Percentiles rank a stretch among this genome's conserved stretches.
Evolutionary conservation across 2,113 vertebrate species (phyloP).

Genomic region (Anhinga rufa): DNA sequence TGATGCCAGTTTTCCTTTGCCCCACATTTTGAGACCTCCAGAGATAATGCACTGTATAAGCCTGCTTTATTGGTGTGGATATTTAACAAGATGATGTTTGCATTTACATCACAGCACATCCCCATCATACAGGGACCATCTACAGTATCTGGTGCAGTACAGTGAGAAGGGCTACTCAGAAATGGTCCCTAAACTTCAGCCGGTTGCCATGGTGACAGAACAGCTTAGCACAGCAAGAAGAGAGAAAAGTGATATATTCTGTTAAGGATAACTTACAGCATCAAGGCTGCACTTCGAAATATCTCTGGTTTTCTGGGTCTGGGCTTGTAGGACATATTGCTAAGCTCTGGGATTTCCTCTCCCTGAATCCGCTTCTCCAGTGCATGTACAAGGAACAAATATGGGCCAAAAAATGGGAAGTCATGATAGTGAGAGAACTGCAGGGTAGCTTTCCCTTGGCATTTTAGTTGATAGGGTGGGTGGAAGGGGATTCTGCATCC

Average conservation of each 20-base stretch:
- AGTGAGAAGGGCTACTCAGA: background rate
- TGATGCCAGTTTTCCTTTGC: background rate
- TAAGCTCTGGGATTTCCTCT: background rate
- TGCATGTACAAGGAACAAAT: background rate
- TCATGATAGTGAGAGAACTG: background rate
- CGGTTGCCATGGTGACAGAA: background rate
- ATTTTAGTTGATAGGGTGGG: background rate
- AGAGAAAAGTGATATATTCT: background rate
- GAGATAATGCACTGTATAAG: background rate
- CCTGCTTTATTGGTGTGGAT: fast-evolving
- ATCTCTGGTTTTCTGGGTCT: background rate
- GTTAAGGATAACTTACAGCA: background rate
- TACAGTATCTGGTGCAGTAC: background rate
- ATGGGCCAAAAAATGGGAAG: background rate
- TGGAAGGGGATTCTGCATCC: background rate
- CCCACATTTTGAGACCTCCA: background rate
- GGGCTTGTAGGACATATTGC: background rate
- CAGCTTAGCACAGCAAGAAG: background rate
- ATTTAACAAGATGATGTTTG: background rate
- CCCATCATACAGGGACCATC: background rate
- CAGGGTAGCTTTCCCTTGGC: background rate
- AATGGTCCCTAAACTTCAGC: constrained; percentile 9
- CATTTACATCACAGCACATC: background rate
- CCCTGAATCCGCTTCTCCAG: background rate
- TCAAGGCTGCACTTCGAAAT: background rate